Evolutionary conservation across 2,888 invertebrate genomes (phyloP), one percentile per base, ranked within the genome.

Genomic region (Dastarcus helophoroides): DNA sequence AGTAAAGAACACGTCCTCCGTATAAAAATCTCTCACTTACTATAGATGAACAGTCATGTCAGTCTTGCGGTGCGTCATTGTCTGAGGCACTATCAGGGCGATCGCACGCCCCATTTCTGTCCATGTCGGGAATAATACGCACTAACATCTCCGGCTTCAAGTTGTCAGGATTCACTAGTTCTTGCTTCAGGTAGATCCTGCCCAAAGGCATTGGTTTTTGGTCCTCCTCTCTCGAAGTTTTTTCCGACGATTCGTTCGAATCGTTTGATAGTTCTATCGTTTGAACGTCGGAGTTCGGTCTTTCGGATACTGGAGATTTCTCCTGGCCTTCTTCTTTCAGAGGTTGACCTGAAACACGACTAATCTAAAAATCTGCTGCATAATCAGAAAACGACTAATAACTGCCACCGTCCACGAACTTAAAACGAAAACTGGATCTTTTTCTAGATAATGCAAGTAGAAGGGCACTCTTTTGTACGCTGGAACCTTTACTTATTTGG

Each of bases 61-160:
- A 62, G 62, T 62, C 62, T 56, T 60, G 61, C 43, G 56, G 54
- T 49, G 53, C 56, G 44, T 61, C 61, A 37, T 58, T 55, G 44
- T 59, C 60, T 41, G 60, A 62, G 56, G 59, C 59, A 58, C 60
- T 60, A 48, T 54, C 59, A 41, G 42, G 39, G 40, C 46, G 48
- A 40, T 49, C 48, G 37, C 43, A 43, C 42, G 52, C 42, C 42
- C 61, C 62, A 46, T 60, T 60, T 38, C 53, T 48, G 29, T 57
- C 55, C 26, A 48, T 41, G 36, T 56, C 55, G 36, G 50, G 50
- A 21, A 54, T 40, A 46, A 56, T 61, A 36, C 62, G 54, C 44
- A 63, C 57, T 52, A 63, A 42, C 58, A 59, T 61, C 43, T 62
- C 60, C 11, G 57, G 57, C 43, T 62, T 62, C 25, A 63, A 46